Evolutionary conservation across 2,888 invertebrate species (phyloP).

Genomic region (Drosophila macrospina): DNA sequence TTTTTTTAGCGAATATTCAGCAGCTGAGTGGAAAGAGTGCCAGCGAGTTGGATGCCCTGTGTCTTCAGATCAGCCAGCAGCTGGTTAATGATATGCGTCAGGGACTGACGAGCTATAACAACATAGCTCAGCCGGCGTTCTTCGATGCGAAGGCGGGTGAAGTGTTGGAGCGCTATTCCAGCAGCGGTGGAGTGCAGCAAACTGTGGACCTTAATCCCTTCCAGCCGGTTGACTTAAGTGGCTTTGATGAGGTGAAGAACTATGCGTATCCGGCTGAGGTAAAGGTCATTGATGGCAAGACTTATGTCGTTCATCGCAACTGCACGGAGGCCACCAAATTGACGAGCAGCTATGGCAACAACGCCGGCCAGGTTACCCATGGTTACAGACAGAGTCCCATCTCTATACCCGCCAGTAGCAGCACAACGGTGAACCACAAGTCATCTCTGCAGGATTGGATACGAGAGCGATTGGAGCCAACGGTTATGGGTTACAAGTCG

Average conservation of each 20-base stretch:
- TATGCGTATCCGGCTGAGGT: slow-evolving; percentile 83
- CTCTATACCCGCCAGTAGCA: slow-evolving; percentile 31
- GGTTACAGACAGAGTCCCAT: slow-evolving; percentile 27
- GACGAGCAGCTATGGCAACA: slow-evolving; percentile 47
- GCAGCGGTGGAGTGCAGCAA: slow-evolving; percentile 59
- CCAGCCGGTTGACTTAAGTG: slow-evolving; percentile 73
- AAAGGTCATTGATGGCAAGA: slow-evolving; percentile 83
- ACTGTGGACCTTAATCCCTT: slow-evolving; percentile 64
- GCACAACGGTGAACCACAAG: slow-evolving; percentile 49
- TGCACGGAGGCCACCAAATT: slow-evolving; percentile 80
- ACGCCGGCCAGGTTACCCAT: slow-evolving; percentile 42
- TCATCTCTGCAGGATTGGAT: slow-evolving; percentile 79
- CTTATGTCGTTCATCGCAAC: slow-evolving; percentile 83
- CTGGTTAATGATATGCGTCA: slow-evolving; percentile 82
- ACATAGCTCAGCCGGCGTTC: slow-evolving; percentile 81
- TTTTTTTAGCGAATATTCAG: slow-evolving; percentile 71
- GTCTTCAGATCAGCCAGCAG: slow-evolving; percentile 69
- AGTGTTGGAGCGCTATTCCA: slow-evolving; percentile 66
- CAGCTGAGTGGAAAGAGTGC: slow-evolving; percentile 79
- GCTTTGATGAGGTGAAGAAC: slow-evolving; percentile 82
- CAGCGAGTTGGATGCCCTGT: slow-evolving; percentile 76
- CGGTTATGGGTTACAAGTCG: slow-evolving; percentile 81
- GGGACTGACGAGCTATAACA: slow-evolving; percentile 74
- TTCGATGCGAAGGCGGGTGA: slow-evolving; percentile 83
- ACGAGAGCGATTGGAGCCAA: slow-evolving; percentile 74